These are phyloP conservation scores for Babyrousa celebensis DNA, from an alignment of 2,797 vertebrate species.

Conservation along the genomic window DNA sequence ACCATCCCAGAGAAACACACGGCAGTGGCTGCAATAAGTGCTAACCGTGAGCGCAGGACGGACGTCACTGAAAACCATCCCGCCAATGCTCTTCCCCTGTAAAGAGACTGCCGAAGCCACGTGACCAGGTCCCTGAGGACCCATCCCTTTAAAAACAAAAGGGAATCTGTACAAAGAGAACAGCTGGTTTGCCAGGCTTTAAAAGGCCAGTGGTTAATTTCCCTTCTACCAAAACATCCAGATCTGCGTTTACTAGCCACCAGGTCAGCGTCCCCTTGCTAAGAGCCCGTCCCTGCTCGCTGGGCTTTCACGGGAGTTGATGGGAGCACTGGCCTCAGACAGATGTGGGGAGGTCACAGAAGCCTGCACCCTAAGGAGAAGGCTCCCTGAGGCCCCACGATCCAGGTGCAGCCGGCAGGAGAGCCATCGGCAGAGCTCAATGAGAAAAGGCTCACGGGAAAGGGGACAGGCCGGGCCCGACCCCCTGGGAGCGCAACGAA, in stretches of 20 bases:
- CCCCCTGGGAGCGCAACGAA: neutral
- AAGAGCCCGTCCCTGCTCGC: neutral
- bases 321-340: neutral
- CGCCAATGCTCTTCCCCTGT: neutral
- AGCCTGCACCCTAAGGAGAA: neutral
- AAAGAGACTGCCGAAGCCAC: neutral
- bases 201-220: conserved; percentile 33
- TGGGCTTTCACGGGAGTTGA: neutral
- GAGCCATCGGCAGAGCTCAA: neutral
- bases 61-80: neutral
- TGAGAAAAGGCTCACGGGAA: neutral
- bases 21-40: neutral
- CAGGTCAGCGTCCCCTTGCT: neutral
- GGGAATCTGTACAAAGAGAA: neutral
- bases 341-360: neutral
- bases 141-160: neutral
- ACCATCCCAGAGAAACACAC: neutral
- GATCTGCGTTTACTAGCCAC: neutral
- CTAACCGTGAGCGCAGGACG: neutral
- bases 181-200: neutral
- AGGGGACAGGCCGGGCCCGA: neutral
- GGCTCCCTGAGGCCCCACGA: neutral
- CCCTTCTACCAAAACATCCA: conserved; percentile 7
- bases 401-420: too few species aligned
- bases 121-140: neutral